Evolutionary conservation across 2,888 invertebrate genomes (phyloP).

Genomic region (Pimpla rufipes): DNA sequence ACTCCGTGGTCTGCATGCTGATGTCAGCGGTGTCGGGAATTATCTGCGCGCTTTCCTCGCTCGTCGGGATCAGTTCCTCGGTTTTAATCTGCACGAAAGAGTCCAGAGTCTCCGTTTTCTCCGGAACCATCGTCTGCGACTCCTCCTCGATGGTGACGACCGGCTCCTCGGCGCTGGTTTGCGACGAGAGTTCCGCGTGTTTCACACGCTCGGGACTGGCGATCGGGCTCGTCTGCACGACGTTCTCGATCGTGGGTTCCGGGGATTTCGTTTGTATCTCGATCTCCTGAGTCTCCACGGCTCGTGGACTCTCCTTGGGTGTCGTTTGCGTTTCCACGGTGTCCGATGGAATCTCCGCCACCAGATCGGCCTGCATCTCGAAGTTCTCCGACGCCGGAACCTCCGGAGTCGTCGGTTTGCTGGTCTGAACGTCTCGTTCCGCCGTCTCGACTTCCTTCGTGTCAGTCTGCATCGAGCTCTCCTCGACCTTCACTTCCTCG

Average conservation of each 20-base stretch:
- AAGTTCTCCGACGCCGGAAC: conserved; percentile 84
- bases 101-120: conserved; percentile 77
- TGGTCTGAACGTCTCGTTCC: conserved; percentile 82
- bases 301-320: conserved; percentile 72
- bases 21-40: conserved; percentile 77
- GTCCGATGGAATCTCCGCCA: conserved; percentile 75
- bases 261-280: conserved; percentile 77
- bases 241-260: conserved; percentile 66
- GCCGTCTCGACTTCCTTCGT: conserved; percentile 81
- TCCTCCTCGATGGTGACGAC: conserved; percentile 80
- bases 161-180: conserved; percentile 81
- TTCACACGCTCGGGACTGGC: conserved; percentile 56
- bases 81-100: conserved; percentile 76
- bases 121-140: conserved; percentile 75
- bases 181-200: conserved; percentile 66
- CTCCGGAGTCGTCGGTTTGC: conserved; percentile 77
- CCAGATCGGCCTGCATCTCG: conserved; percentile 86
- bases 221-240: conserved; percentile 76
- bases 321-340: conserved; percentile 80
- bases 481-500: conserved; percentile 79
- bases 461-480: conserved; percentile 85
- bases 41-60: conserved; percentile 81
- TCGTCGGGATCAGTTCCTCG: conserved; percentile 75
- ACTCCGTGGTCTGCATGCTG: conserved; percentile 73
- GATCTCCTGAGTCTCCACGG: conserved; percentile 73